Evolutionary conservation across 2,888 invertebrate species (phyloP).

Genomic region (Nephrotoma flavescens): DNA sequence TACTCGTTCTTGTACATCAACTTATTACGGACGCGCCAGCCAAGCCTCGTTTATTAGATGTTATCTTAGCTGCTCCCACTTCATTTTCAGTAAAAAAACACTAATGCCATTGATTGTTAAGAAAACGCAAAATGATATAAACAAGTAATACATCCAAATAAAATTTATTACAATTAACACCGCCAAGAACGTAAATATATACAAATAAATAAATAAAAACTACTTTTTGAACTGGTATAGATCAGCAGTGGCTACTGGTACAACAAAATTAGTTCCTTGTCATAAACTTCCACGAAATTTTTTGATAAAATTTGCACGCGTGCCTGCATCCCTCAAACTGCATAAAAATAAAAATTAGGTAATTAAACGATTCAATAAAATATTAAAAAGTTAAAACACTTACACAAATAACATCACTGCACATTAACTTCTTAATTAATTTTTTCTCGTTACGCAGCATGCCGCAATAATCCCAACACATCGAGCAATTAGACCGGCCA

Average conservation of each 20-base stretch:
- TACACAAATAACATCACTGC: constrained; percentile 6
- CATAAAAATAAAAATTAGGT: not conserved
- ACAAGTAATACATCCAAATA: not conserved
- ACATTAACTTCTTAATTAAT: constrained; percentile 1
- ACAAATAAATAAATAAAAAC: not conserved
- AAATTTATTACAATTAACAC: not conserved
- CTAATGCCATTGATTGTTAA: too few species aligned
- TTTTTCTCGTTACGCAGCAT: constrained; percentile 5
- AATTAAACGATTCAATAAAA: not conserved
- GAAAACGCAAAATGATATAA: too few species aligned
- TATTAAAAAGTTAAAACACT: not conserved
- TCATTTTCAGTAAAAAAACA: too few species aligned
- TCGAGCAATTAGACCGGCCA: constrained; percentile 4
- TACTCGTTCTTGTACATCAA: too few species aligned
- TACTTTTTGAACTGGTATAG: not conserved
- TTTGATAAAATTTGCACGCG: constrained; percentile 8
- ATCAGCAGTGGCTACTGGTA: not conserved
- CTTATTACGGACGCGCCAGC: too few species aligned
- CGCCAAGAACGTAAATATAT: not conserved
- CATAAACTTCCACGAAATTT: not conserved
- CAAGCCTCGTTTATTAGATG: too few species aligned
- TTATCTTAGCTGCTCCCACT: too few species aligned
- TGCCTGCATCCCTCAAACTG: constrained; percentile 8
- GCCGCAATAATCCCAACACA: constrained; percentile 8
- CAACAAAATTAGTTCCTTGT: not conserved